A percentile compares a stretch with the other conserved stretches of the same genome.
Conservation (phyloP, 2,113 vertebrate species). For the Alces alces region DNA sequence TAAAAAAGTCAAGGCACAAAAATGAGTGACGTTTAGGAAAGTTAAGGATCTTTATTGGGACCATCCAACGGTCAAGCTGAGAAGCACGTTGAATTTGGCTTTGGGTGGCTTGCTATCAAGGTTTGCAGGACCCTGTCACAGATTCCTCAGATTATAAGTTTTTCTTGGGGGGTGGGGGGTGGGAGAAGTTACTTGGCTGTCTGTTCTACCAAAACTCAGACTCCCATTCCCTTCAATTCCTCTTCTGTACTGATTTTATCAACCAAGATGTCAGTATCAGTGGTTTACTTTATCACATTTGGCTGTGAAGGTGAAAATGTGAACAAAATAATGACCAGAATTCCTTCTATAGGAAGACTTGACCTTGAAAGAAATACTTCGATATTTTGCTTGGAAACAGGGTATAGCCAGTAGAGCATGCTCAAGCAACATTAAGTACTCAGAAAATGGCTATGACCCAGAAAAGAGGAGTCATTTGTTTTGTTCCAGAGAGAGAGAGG, state of each 20-base stretch:
- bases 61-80: background rate
- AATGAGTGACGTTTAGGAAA: background rate
- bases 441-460: background rate
- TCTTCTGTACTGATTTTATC: background rate
- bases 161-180: fast-evolving
- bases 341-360: background rate
- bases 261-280: background rate
- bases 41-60: background rate
- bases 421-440: background rate
- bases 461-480: background rate
- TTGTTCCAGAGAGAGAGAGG: background rate
- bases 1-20: background rate
- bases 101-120: background rate
- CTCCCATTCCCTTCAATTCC: background rate
- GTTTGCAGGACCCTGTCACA: background rate
- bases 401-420: background rate
- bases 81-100: background rate
- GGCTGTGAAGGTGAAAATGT: background rate
- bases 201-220: background rate
- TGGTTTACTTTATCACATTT: background rate
- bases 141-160: background rate
- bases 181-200: background rate
- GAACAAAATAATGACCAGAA: background rate
- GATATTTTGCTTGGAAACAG: background rate
- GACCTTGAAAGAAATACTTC: background rate